Conservation (phyloP, 1,140 invertebrate species). For the Ectropis grisescens region DNA sequence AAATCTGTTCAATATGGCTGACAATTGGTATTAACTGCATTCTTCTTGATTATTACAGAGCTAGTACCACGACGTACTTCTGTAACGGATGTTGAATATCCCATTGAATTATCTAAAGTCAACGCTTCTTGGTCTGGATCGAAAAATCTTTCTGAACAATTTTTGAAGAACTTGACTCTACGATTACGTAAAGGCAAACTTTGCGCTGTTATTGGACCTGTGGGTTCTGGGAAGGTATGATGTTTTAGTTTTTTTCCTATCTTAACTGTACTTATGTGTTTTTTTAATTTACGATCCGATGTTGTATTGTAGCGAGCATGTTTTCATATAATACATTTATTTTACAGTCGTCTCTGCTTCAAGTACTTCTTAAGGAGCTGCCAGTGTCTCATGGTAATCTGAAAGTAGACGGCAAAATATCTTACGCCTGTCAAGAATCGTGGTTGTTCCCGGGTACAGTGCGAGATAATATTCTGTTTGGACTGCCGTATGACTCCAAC, state of each 20-base stretch:
- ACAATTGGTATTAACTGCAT: too few species aligned
- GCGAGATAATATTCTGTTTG: slow-evolving; percentile 87
- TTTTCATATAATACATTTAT: slow-evolving; percentile 1
- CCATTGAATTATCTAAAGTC: slow-evolving; percentile 66
- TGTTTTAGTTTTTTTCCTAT: too few species aligned
- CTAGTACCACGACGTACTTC: neutral
- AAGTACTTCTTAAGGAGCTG: slow-evolving; percentile 80
- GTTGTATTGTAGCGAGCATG: too few species aligned
- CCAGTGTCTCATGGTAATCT: slow-evolving; percentile 73
- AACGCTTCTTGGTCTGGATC: slow-evolving; percentile 73
- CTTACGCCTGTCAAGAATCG: slow-evolving; percentile 81
- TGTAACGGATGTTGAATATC: slow-evolving; percentile 12
- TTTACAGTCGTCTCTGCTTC: slow-evolving; percentile 78
- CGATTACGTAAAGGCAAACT: slow-evolving; percentile 76
- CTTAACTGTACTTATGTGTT: too few species aligned
- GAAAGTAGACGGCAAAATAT: slow-evolving; percentile 73
- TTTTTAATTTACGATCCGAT: too few species aligned
- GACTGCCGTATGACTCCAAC: slow-evolving; percentile 74
- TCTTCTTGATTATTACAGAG: neutral
- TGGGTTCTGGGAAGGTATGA: slow-evolving; percentile 83
- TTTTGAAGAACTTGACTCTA: slow-evolving; percentile 74
- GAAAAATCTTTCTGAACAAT: slow-evolving; percentile 43
- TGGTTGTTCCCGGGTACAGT: slow-evolving; percentile 81
- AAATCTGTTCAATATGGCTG: too few species aligned
- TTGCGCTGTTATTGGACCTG: slow-evolving; percentile 81